Conservation (phyloP, 1,140 invertebrate species). For the Harlomillsia oculata region DNA sequence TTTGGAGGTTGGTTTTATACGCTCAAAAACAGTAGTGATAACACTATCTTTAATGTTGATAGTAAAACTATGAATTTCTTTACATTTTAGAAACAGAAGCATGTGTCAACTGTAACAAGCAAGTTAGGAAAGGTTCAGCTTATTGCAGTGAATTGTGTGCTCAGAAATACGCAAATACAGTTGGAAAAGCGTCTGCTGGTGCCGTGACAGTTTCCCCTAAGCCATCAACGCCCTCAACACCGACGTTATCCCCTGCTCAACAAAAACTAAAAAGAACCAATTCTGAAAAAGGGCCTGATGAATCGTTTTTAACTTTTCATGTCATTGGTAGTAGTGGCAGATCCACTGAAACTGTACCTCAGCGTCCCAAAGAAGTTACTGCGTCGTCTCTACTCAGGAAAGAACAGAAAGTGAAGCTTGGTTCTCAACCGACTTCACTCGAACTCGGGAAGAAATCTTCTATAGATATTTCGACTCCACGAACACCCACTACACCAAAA, state of each 20-base stretch:
- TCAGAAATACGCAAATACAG: slow-evolving; percentile 56
- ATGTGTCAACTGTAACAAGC: slow-evolving; percentile 44
- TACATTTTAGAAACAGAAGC: no score
- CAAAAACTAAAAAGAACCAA: slow-evolving; percentile 5
- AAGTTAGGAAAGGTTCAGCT: slow-evolving; percentile 53
- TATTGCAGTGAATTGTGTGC: slow-evolving; percentile 85
- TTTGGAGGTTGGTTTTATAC: no score
- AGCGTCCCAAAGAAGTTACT: slow-evolving; percentile 24
- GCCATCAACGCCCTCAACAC: slow-evolving; percentile 9
- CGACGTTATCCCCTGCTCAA: background rate
- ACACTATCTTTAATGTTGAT: no score
- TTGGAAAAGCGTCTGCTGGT: slow-evolving; percentile 38
- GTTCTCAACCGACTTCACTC: background rate
- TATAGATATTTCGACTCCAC: background rate
- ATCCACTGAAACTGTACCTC: slow-evolving; percentile 30
- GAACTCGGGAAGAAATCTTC: background rate
- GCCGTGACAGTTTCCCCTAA: slow-evolving; percentile 37
- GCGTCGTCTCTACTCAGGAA: slow-evolving; percentile 4
- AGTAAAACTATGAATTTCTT: no score
- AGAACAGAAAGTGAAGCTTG: background rate
- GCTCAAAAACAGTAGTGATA: no score
- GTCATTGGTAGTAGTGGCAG: slow-evolving; percentile 22
- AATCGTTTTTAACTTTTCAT: slow-evolving; percentile 29
- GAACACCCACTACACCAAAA: background rate
- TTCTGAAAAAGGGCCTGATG: background rate